Percentiles rank a stretch among this genome's conserved stretches.
Evolutionary conservation across 2,888 invertebrate genomes (phyloP).

Genomic region (Dastarcus helophoroides): DNA sequence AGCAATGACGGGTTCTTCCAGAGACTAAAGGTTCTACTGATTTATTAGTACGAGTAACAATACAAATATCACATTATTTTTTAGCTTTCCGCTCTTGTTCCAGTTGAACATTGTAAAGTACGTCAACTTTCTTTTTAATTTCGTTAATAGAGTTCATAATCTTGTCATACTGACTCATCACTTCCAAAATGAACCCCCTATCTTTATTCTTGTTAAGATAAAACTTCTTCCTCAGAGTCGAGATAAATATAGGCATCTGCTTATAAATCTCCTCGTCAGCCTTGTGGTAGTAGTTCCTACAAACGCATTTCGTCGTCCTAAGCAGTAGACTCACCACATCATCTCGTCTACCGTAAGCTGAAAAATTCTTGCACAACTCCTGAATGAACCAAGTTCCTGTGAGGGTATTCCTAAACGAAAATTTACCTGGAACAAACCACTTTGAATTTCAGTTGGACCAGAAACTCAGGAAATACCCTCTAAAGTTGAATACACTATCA

Average conservation of each 20-base stretch:
- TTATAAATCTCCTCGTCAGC: slow-evolving; percentile 14
- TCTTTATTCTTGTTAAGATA: slow-evolving; percentile 29
- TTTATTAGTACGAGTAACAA: too few relatives aligned
- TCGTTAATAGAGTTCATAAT: slow-evolving; percentile 12
- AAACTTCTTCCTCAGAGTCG: slow-evolving; percentile 28
- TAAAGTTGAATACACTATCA: slow-evolving; percentile 22
- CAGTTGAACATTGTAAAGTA: too few relatives aligned
- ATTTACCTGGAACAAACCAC: slow-evolving; percentile 18
- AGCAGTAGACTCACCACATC: slow-evolving; percentile 29
- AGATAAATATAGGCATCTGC: slow-evolving; percentile 30
- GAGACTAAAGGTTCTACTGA: too few relatives aligned
- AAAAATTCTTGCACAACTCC: slow-evolving; percentile 29
- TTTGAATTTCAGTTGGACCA: background rate
- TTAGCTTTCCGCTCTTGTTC: too few relatives aligned
- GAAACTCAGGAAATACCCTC: slow-evolving; percentile 18
- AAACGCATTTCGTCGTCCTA: slow-evolving; percentile 29
- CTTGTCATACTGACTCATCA: slow-evolving; percentile 14
- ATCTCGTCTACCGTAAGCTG: slow-evolving; percentile 26
- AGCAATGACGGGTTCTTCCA: too few relatives aligned
- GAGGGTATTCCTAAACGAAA: slow-evolving; percentile 19
- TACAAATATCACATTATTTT: too few relatives aligned
- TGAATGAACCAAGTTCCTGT: slow-evolving; percentile 33
- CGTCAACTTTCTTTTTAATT: slow-evolving; percentile 12
- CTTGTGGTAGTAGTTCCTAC: slow-evolving; percentile 22
- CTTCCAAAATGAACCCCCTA: slow-evolving; percentile 17